Conservation (phyloP, 2,888 invertebrate genomes). For the Rotaria sp. region DNA sequence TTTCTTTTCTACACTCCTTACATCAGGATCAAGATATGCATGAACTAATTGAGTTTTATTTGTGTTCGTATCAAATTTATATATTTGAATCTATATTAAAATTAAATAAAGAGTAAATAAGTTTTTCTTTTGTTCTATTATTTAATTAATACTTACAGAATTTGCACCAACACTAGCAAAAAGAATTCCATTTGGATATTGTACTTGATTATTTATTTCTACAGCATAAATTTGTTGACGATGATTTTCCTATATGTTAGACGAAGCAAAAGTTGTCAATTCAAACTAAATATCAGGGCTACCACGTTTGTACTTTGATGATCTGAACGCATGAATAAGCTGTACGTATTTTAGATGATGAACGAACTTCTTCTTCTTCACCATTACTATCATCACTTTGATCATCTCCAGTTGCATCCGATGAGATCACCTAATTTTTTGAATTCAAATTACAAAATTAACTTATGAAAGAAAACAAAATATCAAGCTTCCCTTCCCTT, state of each 20-base stretch:
- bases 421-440: neutral
- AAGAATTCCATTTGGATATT: neutral
- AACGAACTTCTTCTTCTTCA: neutral
- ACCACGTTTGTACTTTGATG: neutral
- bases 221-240: neutral
- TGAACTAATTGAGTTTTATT: constrained; percentile 11
- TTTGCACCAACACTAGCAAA: constrained; percentile 21
- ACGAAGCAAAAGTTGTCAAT: neutral
- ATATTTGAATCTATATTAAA: constrained; percentile 5
- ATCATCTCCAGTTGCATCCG: neutral
- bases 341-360: neutral
- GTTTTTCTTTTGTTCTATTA: no score
- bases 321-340: neutral
- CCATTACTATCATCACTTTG: neutral
- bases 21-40: constrained; percentile 28
- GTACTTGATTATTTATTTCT: neutral
- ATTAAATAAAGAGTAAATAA: no score
- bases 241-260: constrained; percentile 6
- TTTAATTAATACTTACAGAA: constrained; percentile 10
- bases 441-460: no score
- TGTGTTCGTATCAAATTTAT: constrained; percentile 12
- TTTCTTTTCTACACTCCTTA: neutral
- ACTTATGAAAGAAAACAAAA: no score
- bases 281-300: neutral
- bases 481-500: no score